These are phyloP conservation scores for Lamproptera curius DNA, from an alignment of 2,888 invertebrate genomes.

Conservation along the genomic window DNA sequence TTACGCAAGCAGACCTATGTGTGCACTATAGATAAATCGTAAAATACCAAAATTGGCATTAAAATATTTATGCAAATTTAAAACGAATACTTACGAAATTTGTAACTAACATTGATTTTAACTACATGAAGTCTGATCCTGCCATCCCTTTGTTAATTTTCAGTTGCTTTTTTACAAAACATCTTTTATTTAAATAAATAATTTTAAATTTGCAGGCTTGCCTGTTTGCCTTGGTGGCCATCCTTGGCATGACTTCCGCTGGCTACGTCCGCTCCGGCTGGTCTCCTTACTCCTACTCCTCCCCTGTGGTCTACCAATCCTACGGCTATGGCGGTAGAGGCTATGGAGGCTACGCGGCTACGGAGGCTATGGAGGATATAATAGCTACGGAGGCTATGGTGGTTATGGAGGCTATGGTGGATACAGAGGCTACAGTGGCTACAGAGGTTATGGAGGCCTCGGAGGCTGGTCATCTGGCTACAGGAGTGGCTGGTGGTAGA, in stretches of 20 bases:
- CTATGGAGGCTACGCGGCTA: conserved; percentile 14
- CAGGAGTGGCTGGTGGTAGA: conserved; percentile 21
- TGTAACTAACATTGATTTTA: no score
- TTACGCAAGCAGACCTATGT: no score
- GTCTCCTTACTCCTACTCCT: not conserved
- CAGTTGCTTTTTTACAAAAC: no score
- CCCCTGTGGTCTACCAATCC: not conserved
- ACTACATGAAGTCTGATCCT: no score
- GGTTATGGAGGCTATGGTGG: conserved; percentile 4
- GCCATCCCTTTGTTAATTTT: no score
- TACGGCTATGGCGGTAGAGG: not conserved
- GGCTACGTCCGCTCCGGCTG: conserved; percentile 7
- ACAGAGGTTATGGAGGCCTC: conserved; percentile 6
- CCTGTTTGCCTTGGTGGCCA: conserved; percentile 15
- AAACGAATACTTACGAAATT: no score
- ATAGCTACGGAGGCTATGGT: conserved; percentile 4
- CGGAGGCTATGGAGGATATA: conserved; percentile 8
- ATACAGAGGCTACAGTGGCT: conserved; percentile 1
- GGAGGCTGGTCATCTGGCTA: conserved; percentile 21
- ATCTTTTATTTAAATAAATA: no score
- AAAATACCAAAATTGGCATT: no score
- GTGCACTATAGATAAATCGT: no score
- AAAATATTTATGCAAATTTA: no score
- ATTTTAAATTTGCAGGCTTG: conserved; percentile 10
- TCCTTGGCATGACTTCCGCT: not conserved